These are phyloP conservation scores for Hippocampus mohnikei DNA, from an alignment of 2,113 vertebrate species.

Conservation along the genomic window DNA sequence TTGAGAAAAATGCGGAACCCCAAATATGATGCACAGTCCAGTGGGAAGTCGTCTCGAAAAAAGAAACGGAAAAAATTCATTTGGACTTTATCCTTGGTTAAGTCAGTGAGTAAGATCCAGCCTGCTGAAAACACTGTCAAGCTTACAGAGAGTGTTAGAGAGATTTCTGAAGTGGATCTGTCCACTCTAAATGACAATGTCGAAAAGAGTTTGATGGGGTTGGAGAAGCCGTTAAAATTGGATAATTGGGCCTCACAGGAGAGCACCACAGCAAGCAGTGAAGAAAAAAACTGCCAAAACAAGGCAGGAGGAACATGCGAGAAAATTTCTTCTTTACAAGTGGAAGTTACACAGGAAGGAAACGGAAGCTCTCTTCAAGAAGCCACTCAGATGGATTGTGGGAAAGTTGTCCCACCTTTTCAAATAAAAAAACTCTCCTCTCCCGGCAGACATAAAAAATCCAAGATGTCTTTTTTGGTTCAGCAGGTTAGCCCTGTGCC, in stretches of 20 bases:
- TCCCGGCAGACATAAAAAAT: conserved; percentile 68
- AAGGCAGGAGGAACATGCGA: conserved; percentile 29
- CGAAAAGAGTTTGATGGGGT: conserved; percentile 22
- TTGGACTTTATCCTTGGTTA: conserved; percentile 72
- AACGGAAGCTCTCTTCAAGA: conserved; percentile 47
- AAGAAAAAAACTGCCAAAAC: conserved; percentile 37
- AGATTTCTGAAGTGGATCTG: conserved; percentile 33
- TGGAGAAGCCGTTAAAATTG: conserved; percentile 36
- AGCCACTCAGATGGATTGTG: conserved; percentile 38
- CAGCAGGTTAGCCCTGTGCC: conserved; percentile 57
- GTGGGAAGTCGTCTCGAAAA: conserved; percentile 56
- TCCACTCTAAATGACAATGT: conserved; percentile 30
- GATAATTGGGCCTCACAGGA: conserved; percentile 21
- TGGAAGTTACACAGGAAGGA: conserved; percentile 43
- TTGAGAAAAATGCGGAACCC: conserved; percentile 70
- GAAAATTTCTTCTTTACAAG: conserved; percentile 27
- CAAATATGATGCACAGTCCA: conserved; percentile 55
- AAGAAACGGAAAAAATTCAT: conserved; percentile 74
- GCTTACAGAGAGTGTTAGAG: conserved; percentile 28
- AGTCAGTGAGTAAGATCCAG: conserved; percentile 38
- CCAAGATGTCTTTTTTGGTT: conserved; percentile 72
- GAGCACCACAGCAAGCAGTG: conserved; percentile 18
- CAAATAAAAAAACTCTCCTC: conserved; percentile 75
- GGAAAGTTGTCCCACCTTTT: conserved; percentile 69
- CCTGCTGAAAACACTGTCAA: conserved; percentile 32